Percentiles rank a stretch among this genome's conserved stretches.
phyloP scores from a whole-genome alignment of 2,888 invertebrate species.

The Ornithoptera alexandrae region DNA sequence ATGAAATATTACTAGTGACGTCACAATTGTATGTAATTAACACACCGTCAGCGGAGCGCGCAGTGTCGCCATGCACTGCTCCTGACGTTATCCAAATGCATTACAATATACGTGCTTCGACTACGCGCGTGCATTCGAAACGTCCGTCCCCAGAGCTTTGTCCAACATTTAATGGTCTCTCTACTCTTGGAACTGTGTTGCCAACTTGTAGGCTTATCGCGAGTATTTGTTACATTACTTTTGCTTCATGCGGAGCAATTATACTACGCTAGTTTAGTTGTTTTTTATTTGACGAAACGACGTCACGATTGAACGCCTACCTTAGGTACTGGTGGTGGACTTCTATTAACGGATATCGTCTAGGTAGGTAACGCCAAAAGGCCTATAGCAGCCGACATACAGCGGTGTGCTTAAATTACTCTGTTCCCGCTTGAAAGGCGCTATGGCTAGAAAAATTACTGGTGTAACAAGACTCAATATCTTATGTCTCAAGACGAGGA shows the following conservation, averaged over 20 bases:
- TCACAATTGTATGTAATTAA: conserved; percentile 72
- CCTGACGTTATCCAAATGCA: conserved; percentile 60
- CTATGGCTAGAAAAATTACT: no score
- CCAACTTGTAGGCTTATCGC: conserved; percentile 24
- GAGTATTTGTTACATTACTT: conserved; percentile 7
- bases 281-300: no score
- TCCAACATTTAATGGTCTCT: conserved; percentile 27
- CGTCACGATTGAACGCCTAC: no score
- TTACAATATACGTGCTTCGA: conserved; percentile 60
- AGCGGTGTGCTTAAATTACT: no score
- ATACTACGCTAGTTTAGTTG: background rate
- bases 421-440: no score
- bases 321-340: no score
- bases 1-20: conserved; percentile 52
- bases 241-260: background rate
- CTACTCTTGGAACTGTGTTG: conserved; percentile 15
- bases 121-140: conserved; percentile 54
- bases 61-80: conserved; percentile 45
- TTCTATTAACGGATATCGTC: no score
- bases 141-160: conserved; percentile 45
- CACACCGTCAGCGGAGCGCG: conserved; percentile 46
- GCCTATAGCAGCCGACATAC: no score
- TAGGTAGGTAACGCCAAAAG: no score
- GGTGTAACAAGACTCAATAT: no score
- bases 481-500: no score